Evolutionary conservation across 2,113 vertebrate genomes (phyloP).

Genomic region (Cephalophus harveyi): DNA sequence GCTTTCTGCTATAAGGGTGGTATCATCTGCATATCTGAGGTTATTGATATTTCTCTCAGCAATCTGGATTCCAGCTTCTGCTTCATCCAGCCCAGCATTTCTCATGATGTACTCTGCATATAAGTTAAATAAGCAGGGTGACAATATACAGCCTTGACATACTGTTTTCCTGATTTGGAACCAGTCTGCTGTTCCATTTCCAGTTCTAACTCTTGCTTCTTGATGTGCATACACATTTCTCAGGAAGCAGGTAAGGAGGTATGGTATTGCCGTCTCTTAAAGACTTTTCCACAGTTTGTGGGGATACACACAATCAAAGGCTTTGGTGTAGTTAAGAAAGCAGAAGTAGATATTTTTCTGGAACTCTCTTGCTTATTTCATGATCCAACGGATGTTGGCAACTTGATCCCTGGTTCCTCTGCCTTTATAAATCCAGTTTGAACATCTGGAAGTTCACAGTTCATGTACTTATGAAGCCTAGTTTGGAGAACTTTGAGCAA

Average conservation of each 20-base stretch:
- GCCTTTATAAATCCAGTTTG: neutral
- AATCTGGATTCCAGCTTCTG: neutral
- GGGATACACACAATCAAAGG: neutral
- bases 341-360: neutral
- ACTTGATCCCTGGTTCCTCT: neutral
- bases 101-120: neutral
- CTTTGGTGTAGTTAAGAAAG: neutral
- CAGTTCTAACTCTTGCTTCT: neutral
- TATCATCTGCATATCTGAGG: neutral
- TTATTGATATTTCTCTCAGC: neutral
- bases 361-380: neutral
- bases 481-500: neutral
- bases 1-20: neutral
- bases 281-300: neutral
- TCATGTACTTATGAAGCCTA: neutral
- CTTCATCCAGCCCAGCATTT: neutral
- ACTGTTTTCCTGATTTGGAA: neutral
- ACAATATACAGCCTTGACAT: neutral
- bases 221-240: neutral
- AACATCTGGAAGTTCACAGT: neutral
- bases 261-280: neutral
- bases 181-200: neutral
- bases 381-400: neutral
- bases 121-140: neutral
- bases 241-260: neutral